Percentiles rank a stretch among this genome's conserved stretches.
Evolutionary conservation across 1,140 invertebrate genomes (phyloP).

Genomic region (Pseudoatta argentina): DNA sequence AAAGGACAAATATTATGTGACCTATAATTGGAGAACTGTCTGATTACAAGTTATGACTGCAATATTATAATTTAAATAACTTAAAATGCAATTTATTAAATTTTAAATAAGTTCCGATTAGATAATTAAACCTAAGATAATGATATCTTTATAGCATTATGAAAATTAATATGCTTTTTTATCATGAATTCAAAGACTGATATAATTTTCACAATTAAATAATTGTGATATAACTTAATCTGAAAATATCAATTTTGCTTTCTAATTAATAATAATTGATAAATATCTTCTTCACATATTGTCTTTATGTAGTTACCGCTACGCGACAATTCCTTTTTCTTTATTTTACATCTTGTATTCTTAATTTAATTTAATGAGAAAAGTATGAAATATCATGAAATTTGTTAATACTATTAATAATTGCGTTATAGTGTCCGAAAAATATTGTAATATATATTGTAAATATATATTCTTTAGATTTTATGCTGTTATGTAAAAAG

Average conservation of each 20-base stretch:
- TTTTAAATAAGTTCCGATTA: constrained; percentile 25
- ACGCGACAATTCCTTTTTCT: neutral
- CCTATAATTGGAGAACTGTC: neutral
- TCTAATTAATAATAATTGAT: neutral
- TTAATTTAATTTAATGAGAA: constrained; percentile 58
- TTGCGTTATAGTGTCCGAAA: constrained; percentile 21
- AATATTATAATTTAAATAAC: constrained; percentile 19
- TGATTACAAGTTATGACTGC: neutral
- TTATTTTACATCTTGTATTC: constrained; percentile 30
- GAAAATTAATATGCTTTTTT: constrained; percentile 29
- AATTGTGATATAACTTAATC: neutral
- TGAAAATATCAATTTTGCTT: constrained; percentile 32
- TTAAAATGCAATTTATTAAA: constrained; percentile 5
- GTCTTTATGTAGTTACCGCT: neutral
- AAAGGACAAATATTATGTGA: neutral
- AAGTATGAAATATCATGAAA: neutral
- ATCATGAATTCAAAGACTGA: constrained; percentile 66
- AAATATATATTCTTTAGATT: constrained; percentile 66
- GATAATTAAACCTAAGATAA: neutral
- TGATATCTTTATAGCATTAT: neutral
- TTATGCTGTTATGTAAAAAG: constrained; percentile 62
- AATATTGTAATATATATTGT: constrained; percentile 69
- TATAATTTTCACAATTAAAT: constrained; percentile 47
- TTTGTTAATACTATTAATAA: constrained; percentile 48
- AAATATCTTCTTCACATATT: neutral